A percentile compares a stretch with the other conserved stretches of the same genome.
Evolutionary conservation across 1,140 invertebrate genomes (phyloP).

Genomic region (Vanessa tameamea): DNA sequence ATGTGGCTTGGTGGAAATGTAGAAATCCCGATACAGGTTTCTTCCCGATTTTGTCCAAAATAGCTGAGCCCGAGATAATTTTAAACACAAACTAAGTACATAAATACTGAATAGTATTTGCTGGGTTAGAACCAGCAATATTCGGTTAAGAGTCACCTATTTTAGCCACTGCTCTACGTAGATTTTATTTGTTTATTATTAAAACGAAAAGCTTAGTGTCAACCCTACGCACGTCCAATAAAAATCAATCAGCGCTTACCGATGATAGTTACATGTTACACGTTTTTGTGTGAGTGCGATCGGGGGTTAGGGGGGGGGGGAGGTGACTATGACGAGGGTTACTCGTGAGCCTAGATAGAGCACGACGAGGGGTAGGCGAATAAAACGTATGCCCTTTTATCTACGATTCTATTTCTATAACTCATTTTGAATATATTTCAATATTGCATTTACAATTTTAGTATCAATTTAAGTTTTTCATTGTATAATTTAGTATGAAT

Average conservation of each 20-base stretch:
- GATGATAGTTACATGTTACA: conserved; percentile 43
- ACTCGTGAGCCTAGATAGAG: conserved; percentile 37
- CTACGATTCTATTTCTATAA: neutral
- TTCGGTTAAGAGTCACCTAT: too few species aligned
- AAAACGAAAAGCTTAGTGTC: conserved; percentile 10
- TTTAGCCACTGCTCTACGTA: neutral
- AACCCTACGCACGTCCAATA: conserved; percentile 60
- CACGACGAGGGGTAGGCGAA: conserved; percentile 29
- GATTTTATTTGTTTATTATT: neutral
- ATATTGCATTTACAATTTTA: neutral
- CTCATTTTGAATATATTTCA: neutral
- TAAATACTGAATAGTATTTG: too few species aligned
- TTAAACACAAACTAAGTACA: too few species aligned
- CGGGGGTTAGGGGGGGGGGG: conserved; percentile 3
- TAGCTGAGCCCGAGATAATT: too few species aligned
- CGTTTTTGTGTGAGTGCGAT: conserved; percentile 34
- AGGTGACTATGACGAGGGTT: conserved; percentile 9
- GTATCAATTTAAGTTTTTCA: neutral
- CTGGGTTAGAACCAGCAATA: too few species aligned
- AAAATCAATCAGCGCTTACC: conserved; percentile 68
- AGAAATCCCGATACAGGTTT: too few species aligned
- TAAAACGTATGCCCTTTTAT: conserved; percentile 5
- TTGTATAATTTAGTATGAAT: neutral
- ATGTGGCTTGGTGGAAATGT: too few species aligned
- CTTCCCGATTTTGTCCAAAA: too few species aligned